Evolutionary conservation across 2,888 invertebrate genomes (phyloP), one percentile per base, ranked within the genome.

Genomic region (Melinaea menophilus): DNA sequence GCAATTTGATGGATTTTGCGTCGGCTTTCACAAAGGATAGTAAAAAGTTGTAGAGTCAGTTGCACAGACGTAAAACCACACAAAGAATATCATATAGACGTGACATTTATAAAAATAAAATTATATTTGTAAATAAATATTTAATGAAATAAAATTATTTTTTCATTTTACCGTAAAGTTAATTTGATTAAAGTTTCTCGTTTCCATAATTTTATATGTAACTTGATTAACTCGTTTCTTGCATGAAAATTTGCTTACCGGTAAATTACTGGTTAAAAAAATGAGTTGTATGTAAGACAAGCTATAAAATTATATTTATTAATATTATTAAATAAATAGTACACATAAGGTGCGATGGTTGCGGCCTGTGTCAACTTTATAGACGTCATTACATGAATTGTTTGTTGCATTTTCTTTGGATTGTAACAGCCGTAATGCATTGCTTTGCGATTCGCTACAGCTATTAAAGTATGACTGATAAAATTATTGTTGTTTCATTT

Each of bases 11-110:
- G 64, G 64, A 68, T 68, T 58, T 59, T 56, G 56, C 55, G 61
- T 61, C 69, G 68, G 69, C 63, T 57, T 56, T 54, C 54, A 66
- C 61, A 69, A 69, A 70, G 65, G 59, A 56, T 51, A 59, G 64
- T 63, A 71, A 71, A 71, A 72, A 69, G 63, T 68, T 59, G 64
- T 63, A 66, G 60, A 66, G 63, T 61, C 58, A 60, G 66, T 66
- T 64, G 62, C 66, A 59, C 58, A 55, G 48, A 51, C 51, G 31
- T 51, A 51, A 31, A 51, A 31, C 31, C 7, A 7, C 3, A 51
- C 51, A 51, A 51, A 51, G 51, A 51, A 11, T 51, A 31, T 51
- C 22, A 51, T 9, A 51, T 31, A 31, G 9, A n/a, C 22, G 2
- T 4, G 31, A 9, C 22, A 22, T 22, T 22, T 22, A 22, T 22